Evolutionary conservation across 2,888 invertebrate species (phyloP).

Genomic region (Caenorhabditis parvicauda): DNA sequence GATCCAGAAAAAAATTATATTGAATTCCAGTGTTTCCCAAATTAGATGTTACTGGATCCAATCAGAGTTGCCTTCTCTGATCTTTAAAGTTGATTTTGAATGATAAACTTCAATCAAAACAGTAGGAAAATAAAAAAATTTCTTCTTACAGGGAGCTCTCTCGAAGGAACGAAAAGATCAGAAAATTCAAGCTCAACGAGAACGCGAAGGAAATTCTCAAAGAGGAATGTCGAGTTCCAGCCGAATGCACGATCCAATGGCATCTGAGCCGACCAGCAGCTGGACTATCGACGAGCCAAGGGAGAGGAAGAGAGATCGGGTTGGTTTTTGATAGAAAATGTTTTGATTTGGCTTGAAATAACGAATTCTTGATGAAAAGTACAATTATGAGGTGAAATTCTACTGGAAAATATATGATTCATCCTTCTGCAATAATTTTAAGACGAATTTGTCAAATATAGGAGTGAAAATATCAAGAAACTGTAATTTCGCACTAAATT

Average conservation of each 20-base stretch:
- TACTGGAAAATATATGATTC: no score
- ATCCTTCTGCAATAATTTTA: no score
- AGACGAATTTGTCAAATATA: no score
- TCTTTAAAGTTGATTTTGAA: background rate
- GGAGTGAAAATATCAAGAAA: no score
- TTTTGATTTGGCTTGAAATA: no score
- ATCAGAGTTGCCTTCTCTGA: no score
- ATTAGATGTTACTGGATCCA: no score
- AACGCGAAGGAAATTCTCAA: conserved; percentile 48
- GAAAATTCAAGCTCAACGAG: conserved; percentile 79
- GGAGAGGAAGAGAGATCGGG: conserved; percentile 14
- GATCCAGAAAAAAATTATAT: no score
- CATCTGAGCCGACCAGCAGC: conserved; percentile 19
- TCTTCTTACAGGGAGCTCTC: conserved; percentile 73
- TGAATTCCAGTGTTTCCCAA: no score
- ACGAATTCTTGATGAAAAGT: no score
- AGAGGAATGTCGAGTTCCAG: conserved; percentile 29
- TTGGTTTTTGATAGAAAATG: conserved; percentile 6
- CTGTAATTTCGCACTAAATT: no score
- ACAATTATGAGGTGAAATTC: no score
- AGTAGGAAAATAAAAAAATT: background rate
- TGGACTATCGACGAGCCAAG: conserved; percentile 43
- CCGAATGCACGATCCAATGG: conserved; percentile 56
- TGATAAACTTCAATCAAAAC: background rate
- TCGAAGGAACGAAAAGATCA: conserved; percentile 93